These are phyloP conservation scores for Caenorhabditis parvicauda DNA, from an alignment of 2,888 invertebrate genomes.

Conservation along the genomic window DNA sequence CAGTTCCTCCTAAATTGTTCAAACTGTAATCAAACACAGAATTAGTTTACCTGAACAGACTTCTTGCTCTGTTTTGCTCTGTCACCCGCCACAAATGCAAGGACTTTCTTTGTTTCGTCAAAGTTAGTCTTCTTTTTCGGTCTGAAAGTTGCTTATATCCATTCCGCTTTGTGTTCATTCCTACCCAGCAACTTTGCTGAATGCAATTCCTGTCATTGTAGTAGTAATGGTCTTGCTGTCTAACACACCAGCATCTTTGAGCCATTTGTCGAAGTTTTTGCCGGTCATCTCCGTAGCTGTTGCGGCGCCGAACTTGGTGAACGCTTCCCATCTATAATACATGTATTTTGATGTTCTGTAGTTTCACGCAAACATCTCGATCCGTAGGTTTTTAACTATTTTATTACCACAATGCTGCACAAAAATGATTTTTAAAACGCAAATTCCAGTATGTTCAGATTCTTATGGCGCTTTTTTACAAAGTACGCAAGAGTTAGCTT, in stretches of 20 bases:
- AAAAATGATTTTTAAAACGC: background rate
- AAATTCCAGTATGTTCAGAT: background rate
- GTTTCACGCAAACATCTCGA: too few relatives aligned
- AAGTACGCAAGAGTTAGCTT: constrained; percentile 1
- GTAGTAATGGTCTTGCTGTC: constrained; percentile 55
- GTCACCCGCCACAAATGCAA: constrained; percentile 56
- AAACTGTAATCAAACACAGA: background rate
- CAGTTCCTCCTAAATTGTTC: constrained; percentile 50
- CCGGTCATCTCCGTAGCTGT: constrained; percentile 61
- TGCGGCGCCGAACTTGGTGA: constrained; percentile 57
- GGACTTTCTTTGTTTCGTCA: constrained; percentile 60
- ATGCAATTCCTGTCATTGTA: constrained; percentile 62
- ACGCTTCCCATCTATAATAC: constrained; percentile 52
- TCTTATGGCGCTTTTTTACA: background rate
- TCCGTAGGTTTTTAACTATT: background rate
- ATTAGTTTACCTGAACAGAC: constrained; percentile 40
- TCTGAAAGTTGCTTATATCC: constrained; percentile 25
- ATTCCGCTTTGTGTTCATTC: constrained; percentile 1
- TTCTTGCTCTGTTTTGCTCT: constrained; percentile 53
- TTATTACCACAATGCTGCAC: background rate
- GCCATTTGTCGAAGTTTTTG: constrained; percentile 63
- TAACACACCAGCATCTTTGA: constrained; percentile 60
- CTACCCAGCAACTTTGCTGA: constrained; percentile 61
- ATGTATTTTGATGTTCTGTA: constrained; percentile 8
- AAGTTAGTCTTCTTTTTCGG: constrained; percentile 62